Conservation (phyloP, 2,797 vertebrate genomes). For the Crocidura indochinensis region DNA sequence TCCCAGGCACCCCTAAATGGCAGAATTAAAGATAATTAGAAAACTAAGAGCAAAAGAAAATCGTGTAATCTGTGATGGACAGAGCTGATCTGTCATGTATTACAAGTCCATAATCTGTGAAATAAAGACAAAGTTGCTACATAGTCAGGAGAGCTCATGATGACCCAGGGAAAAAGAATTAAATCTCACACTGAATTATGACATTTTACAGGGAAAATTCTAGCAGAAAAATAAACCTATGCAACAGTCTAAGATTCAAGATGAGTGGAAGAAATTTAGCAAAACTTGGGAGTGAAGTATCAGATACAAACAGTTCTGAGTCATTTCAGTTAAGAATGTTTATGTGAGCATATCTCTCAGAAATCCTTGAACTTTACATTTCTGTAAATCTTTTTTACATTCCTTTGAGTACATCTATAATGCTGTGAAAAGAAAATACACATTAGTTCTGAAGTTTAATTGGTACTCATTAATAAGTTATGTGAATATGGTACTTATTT, state of each 20-base stretch:
- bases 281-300: neutral
- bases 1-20: neutral
- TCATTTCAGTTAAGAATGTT: slow-evolving; percentile 8
- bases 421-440: slow-evolving; percentile 42
- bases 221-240: neutral
- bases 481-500: neutral
- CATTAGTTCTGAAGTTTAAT: neutral
- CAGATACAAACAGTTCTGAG: neutral
- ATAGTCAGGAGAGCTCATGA: neutral
- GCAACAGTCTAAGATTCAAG: neutral
- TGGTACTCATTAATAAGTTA: neutral
- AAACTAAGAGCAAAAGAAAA: neutral
- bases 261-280: neutral
- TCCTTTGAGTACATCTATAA: neutral
- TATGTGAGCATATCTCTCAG: neutral
- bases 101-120: neutral
- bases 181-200: neutral
- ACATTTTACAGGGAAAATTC: neutral
- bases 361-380: neutral
- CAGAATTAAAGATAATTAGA: slow-evolving; percentile 27
- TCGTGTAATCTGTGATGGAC: fast-evolving
- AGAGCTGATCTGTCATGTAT: neutral
- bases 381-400: neutral
- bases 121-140: neutral
- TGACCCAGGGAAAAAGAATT: neutral